phyloP scores from a whole-genome alignment of 2,797 vertebrate genomes.

The Geotrypetes seraphini region DNA sequence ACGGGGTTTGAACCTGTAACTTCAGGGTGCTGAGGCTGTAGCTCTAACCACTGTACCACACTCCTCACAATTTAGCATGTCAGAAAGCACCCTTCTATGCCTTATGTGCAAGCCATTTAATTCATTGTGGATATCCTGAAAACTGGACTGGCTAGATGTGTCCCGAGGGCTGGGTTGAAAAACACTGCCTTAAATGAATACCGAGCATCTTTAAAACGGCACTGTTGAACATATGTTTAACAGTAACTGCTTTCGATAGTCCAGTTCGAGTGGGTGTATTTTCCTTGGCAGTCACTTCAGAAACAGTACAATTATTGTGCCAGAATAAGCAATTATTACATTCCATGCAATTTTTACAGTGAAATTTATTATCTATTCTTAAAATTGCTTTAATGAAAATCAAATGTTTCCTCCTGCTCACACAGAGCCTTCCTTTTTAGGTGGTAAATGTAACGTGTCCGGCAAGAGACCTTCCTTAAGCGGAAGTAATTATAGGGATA shows the following conservation, averaged over 20 bases:
- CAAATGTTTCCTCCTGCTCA: slow-evolving; percentile 43
- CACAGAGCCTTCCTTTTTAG: slow-evolving; percentile 20
- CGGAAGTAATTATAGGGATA: too few relatives aligned
- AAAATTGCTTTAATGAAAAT: slow-evolving; percentile 57
- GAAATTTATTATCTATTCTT: slow-evolving; percentile 63
- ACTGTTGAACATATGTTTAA: slow-evolving; percentile 39
- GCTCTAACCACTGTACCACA: too few relatives aligned
- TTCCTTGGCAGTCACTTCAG: slow-evolving; percentile 58
- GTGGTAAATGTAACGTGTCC: slow-evolving; percentile 22
- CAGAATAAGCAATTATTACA: slow-evolving; percentile 62
- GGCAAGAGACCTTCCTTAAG: slow-evolving; percentile 15
- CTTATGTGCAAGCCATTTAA: too few relatives aligned
- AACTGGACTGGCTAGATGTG: too few relatives aligned
- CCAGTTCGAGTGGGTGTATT: slow-evolving; percentile 51
- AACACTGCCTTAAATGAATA: too few relatives aligned
- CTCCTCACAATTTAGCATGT: too few relatives aligned
- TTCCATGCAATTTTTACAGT: slow-evolving; percentile 59
- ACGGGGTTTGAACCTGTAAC: too few relatives aligned
- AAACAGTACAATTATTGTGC: slow-evolving; percentile 48
- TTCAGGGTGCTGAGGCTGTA: too few relatives aligned
- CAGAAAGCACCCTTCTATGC: too few relatives aligned
- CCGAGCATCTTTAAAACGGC: too few relatives aligned
- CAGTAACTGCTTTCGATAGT: slow-evolving; percentile 46
- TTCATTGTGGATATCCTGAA: too few relatives aligned
- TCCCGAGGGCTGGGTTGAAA: too few relatives aligned